Evolutionary conservation across 2,888 invertebrate species (phyloP), one percentile per base, ranked within the genome.

Genomic region (Elegia similella): DNA sequence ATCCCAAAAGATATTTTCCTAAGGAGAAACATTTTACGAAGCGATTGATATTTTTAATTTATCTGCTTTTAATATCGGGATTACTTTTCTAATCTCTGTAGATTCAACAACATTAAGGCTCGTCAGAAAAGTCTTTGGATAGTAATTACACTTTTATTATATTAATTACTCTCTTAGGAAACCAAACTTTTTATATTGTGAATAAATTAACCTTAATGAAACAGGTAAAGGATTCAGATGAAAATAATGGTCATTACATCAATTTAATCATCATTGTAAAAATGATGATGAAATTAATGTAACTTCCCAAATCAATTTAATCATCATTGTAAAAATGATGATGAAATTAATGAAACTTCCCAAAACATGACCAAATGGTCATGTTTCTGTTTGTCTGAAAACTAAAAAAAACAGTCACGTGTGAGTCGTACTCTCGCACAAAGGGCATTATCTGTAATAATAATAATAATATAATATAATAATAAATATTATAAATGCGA

Each of bases 1-100:
- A 52, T 57, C 52, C 17, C 52, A 47, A 32, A 50, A 56, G 48
- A 46, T 55, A 48, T 54, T 58, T 50, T 53, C 38, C 43, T 15
- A 53, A 42, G 54, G 48, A 29, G 44, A 48, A 32, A 42, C 57
- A 32, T 48, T 32, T 42, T 38, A 17, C 55, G 38, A 17, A 17
- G 52, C 52, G 32, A 55, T 47, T 55, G 48, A 57, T 57, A 56
- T 55, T 55, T 55, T 53, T 56, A 56, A 38, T 56, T 59, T 56
- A 50, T 43, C 48, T 42, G 17, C 7, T 53, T 12, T 38, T 57
- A 57, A 57, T 57, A 55, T 58, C 50, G 48, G 50, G 54, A 58
- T 58, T 58, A 58, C 58, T 43, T 54, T 54, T 50, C 16, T 53
- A 57, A 57, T 53, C 57, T 53, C 53, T 48, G 47, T 42, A 57